These are phyloP conservation scores for Diaperis boleti DNA, from an alignment of 2,888 invertebrate genomes.

Conservation along the genomic window DNA sequence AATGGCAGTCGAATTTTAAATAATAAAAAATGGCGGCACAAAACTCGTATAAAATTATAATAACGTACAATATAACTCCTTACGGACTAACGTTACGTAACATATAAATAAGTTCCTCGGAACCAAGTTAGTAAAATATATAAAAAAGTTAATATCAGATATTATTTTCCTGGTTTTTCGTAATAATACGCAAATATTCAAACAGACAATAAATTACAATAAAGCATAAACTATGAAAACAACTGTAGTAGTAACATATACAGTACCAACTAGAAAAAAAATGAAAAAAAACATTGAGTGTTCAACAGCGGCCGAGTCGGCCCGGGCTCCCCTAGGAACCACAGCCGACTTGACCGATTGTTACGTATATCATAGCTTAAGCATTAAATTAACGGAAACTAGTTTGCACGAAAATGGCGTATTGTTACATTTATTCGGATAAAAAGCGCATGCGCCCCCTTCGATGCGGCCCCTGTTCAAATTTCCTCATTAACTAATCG, in stretches of 20 bases:
- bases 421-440: slow-evolving; percentile 35
- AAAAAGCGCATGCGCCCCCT: slow-evolving; percentile 11
- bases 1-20: slow-evolving; percentile 60
- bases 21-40: slow-evolving; percentile 54
- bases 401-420: slow-evolving; percentile 33
- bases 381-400: slow-evolving; percentile 29
- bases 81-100: slow-evolving; percentile 40
- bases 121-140: slow-evolving; percentile 52
- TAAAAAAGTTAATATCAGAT: slow-evolving; percentile 53
- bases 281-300: slow-evolving; percentile 38
- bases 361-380: slow-evolving; percentile 34
- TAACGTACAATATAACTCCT: slow-evolving; percentile 45
- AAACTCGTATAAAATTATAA: slow-evolving; percentile 56
- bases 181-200: slow-evolving; percentile 47
- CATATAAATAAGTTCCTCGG: slow-evolving; percentile 38
- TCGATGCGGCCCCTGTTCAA: slow-evolving; percentile 13
- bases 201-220: slow-evolving; percentile 47
- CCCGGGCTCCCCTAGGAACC: neutral
- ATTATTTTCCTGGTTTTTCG: slow-evolving; percentile 44
- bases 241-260: slow-evolving; percentile 46
- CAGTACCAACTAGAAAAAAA: slow-evolving; percentile 39
- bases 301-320: slow-evolving; percentile 18
- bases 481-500: slow-evolving; percentile 21
- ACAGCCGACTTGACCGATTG: slow-evolving; percentile 19
- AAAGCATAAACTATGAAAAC: slow-evolving; percentile 44